A percentile compares a stretch with the other conserved stretches of the same genome.
These are phyloP conservation scores for Argopecten irradians DNA, from an alignment of 1,140 invertebrate species.

Conservation along the genomic window DNA sequence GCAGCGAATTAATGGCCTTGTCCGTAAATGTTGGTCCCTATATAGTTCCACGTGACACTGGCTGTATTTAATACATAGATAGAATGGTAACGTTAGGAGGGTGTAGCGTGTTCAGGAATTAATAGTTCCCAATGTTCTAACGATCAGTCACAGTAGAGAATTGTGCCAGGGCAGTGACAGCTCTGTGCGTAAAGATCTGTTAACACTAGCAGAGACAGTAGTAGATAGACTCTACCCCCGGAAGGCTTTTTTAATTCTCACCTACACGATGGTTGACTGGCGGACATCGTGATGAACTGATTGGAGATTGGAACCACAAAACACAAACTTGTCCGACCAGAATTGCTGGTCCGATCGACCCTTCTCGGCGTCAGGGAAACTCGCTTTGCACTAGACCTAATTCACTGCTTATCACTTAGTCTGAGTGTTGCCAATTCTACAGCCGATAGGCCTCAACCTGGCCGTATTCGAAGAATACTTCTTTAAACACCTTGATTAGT, in stretches of 20 bases:
- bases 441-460: background rate
- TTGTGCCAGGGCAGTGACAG: background rate
- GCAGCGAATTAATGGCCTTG: background rate
- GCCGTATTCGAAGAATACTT: background rate
- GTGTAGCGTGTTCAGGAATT: background rate
- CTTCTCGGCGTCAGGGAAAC: background rate
- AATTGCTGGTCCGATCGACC: background rate
- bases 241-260: conserved; percentile 17
- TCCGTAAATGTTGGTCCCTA: background rate
- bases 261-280: background rate
- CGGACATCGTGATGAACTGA: conserved; percentile 11
- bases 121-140: background rate
- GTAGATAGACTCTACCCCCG: background rate
- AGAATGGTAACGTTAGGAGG: background rate
- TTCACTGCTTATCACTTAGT: background rate
- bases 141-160: background rate
- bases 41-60: background rate
- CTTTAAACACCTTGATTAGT: background rate
- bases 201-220: background rate
- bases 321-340: background rate
- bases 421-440: background rate
- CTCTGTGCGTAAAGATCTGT: background rate
- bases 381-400: background rate
- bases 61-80: background rate
- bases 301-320: background rate